Evolutionary conservation across 2,797 vertebrate species (phyloP), one percentile per base, ranked within the genome.

Genomic region (Oryzias dopingdopingensis): DNA sequence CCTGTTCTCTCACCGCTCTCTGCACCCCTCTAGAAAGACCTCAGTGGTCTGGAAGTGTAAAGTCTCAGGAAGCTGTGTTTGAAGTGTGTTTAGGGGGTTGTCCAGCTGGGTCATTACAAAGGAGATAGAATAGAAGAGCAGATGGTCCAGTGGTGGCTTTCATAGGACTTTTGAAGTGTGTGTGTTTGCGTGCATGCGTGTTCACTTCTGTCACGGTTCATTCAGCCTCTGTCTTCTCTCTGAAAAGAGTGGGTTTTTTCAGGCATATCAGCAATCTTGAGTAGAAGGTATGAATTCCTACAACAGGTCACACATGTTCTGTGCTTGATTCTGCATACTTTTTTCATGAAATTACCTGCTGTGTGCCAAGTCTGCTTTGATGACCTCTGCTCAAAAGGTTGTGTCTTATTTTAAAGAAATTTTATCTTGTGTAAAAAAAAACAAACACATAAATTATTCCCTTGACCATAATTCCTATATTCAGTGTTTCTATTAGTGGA

Each of bases 401-500:
- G 6, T 29, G 26, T 6, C 5, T 6, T 29, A 2, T 37, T 32
- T 32, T 10, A 12, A 32, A 32, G 32, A 32, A 32, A n/a, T 23
- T 26, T 62, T 76, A 37, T 58, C 70, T 75, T 32, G 61, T 62
- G 46, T 73, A 45, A 60, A 43, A 68, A 59, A 44, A 29, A 57
- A 76, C 68, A 66, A 29, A 29, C 6, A 29, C 14, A 10, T 37
- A 6, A 40, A 62, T 49, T 52, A 47, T 67, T 75, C 62, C 57
- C 49, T 42, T 65, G 59, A 20, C 22, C 49, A 57, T 65, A 56
- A 22, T 65, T 77, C 2, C 42, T 74, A 41, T 42, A 49, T 51
- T 76, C 65, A 63, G 66, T 67, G 24, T 42, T 68, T 80, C 74
- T 81, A 84, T 86, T 86, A 90, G 86, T 65, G 83, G 73, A 83